A percentile compares a stretch with the other conserved stretches of the same genome.
These are phyloP conservation scores for Archips xylosteana DNA, from an alignment of 2,888 invertebrate species.

Conservation along the genomic window DNA sequence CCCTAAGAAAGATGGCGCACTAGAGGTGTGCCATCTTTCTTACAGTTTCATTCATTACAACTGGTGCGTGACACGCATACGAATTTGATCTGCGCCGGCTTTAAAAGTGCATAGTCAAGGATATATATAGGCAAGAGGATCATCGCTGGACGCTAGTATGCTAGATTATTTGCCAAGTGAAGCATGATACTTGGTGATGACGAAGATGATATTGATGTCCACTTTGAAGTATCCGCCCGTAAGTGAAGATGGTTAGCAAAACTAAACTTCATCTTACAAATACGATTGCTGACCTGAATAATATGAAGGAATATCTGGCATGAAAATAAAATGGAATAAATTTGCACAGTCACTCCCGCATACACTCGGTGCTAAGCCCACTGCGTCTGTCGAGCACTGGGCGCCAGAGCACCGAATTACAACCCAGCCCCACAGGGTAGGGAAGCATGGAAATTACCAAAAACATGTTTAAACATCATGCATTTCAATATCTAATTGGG, in stretches of 20 bases:
- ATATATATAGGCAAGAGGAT: slow-evolving; percentile 75
- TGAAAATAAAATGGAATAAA: not conserved
- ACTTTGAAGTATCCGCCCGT: too few relatives aligned
- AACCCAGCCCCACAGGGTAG: slow-evolving; percentile 29
- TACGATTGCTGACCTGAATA: too few relatives aligned
- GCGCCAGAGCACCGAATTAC: slow-evolving; percentile 9
- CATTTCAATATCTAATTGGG: not conserved
- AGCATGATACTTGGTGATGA: slow-evolving; percentile 10
- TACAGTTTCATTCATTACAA: too few relatives aligned
- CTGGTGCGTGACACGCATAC: too few relatives aligned
- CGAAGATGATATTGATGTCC: too few relatives aligned
- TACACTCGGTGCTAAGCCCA: not conserved
- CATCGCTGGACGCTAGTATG: slow-evolving; percentile 72
- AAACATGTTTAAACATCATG: not conserved
- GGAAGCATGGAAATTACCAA: slow-evolving; percentile 26
- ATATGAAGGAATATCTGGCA: not conserved
- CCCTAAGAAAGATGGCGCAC: too few relatives aligned
- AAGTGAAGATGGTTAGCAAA: too few relatives aligned
- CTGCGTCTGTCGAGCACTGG: not conserved
- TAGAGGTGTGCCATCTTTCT: too few relatives aligned
- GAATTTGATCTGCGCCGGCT: too few relatives aligned
- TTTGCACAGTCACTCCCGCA: slow-evolving; percentile 31
- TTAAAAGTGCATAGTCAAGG: slow-evolving; percentile 72
- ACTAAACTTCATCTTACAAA: too few relatives aligned
- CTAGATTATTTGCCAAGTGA: slow-evolving; percentile 78